phyloP scores from a whole-genome alignment of 2,113 vertebrate species.

The Pao palembangensis region DNA sequence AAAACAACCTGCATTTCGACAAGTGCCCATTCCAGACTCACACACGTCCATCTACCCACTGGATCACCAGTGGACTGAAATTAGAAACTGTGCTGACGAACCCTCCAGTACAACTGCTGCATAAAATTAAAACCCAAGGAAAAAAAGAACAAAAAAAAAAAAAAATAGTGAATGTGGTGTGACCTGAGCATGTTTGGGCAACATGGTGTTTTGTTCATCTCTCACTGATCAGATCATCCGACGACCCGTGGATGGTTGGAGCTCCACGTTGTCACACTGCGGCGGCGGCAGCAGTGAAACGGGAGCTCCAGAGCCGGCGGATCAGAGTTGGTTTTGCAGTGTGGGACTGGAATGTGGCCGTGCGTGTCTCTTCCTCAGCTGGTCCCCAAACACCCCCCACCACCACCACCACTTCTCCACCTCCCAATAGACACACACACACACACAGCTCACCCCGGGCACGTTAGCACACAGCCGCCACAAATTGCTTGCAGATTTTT shows the following conservation, averaged over 20 bases:
- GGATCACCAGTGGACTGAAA: too few relatives aligned
- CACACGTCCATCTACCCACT: too few relatives aligned
- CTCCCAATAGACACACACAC: neutral
- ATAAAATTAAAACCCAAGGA: too few relatives aligned
- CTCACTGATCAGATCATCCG: too few relatives aligned
- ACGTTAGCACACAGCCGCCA: conserved; percentile 66
- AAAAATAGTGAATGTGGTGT: neutral
- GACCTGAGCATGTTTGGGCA: neutral
- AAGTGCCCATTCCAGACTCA: too few relatives aligned
- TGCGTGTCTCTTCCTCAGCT: conserved; percentile 1
- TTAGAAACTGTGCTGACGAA: too few relatives aligned
- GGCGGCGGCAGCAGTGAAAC: conserved; percentile 46
- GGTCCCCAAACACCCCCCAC: conserved; percentile 51
- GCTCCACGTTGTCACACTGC: conserved; percentile 17
- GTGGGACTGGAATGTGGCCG: conserved; percentile 59
- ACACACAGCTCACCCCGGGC: conserved; percentile 41
- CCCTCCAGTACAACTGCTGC: too few relatives aligned
- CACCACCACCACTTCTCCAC: conserved; percentile 11
- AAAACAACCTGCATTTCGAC: too few relatives aligned
- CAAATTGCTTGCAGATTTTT: conserved; percentile 82
- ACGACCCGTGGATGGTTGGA: too few relatives aligned
- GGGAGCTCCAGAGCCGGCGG: too few relatives aligned
- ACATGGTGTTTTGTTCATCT: too few relatives aligned
- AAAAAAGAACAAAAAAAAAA: conserved; percentile 6
- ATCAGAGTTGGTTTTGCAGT: conserved; percentile 9